A percentile compares a stretch with the other conserved stretches of the same genome.
phyloP scores from a whole-genome alignment of 1,140 invertebrate species.

The Drosophila hydei region DNA sequence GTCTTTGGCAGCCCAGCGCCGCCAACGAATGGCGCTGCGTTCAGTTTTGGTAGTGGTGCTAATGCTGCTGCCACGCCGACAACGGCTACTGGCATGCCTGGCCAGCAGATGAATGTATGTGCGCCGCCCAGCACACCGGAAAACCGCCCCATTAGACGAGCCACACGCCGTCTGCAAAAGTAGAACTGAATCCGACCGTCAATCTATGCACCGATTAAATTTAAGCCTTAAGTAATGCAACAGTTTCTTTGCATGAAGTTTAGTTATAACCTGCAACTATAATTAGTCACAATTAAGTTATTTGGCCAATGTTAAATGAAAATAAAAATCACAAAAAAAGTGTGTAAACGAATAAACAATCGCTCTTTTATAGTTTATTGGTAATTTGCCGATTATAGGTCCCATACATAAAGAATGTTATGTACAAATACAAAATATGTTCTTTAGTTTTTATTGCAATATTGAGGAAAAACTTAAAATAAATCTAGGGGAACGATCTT shows the following conservation, averaged over 20 bases:
- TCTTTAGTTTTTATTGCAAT: too few relatives aligned
- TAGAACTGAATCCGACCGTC: constrained; percentile 17
- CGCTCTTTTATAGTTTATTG: too few relatives aligned
- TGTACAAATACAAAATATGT: too few relatives aligned
- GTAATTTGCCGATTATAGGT: too few relatives aligned
- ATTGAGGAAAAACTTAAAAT: too few relatives aligned
- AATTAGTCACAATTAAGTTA: not conserved
- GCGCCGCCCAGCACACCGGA: constrained; percentile 44
- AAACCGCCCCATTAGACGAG: constrained; percentile 50
- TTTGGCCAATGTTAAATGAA: not conserved
- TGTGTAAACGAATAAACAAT: too few relatives aligned
- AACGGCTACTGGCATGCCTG: not conserved
- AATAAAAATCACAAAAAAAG: constrained; percentile 7
- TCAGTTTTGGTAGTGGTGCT: constrained; percentile 29
- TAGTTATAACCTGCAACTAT: not conserved
- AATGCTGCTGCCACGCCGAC: not conserved
- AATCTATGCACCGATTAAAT: not conserved
- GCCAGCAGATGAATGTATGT: constrained; percentile 56
- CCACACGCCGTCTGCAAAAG: constrained; percentile 63
- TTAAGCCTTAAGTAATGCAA: not conserved
- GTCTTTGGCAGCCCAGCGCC: constrained; percentile 50
- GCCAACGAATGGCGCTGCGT: constrained; percentile 25
- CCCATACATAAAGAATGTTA: not conserved
- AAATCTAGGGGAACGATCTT: too few relatives aligned
- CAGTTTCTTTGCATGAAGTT: not conserved